Base-by-base conservation (phyloP, 2,113 vertebrate species). In the crab-eating macaque (Macaca fascicularis) region DNA sequence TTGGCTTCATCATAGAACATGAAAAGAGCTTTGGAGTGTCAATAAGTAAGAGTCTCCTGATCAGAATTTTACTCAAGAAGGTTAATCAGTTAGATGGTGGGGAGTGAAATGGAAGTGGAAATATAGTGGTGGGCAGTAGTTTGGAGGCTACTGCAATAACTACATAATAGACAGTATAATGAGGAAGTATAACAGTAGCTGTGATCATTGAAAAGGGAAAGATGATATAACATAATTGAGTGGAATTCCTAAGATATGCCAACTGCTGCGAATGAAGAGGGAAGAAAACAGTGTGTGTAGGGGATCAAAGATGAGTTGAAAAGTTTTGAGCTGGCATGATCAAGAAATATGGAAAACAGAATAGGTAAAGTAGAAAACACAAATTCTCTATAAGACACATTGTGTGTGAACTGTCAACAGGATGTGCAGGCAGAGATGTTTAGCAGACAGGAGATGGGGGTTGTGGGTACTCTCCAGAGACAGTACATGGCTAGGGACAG, bases 311-410 rank as follows among this genome's bases (percentile, higher is more conserved):
- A 83, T 35, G 55, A 87, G 22, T 40, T 92, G 52, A 59, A 20
- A 72, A 59, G 13, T 92, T 89, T 48, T 38, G 40, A 95, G 69
- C 50, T 13, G 45, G 75, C 59, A 38, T 72, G n/a, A 69, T n/a
- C 38, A 81, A 23, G 52, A 93, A 97, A 97, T 79, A 72, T 16
- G 75, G 86, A 89, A 93, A 97, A 94, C 78, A 93, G 83, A 87
- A 78, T 13, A 85, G 45, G 23, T 76, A 70, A 90, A 83, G 50
- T 59, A 81, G 88, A 76, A 81, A 8, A 1, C 52, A 69, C 80
- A 75, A 86, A 19, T 95, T 88, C 22, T 48, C 55, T 61, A 19
- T 69, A 43, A 40, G 87, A 84, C 52, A 43, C 55, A 50, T 1
- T 80, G 55, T 30, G 35, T 55, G 27, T 94, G 25, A 59, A 55